These are phyloP conservation scores for Odontocolon sp. DNA, from an alignment of 2,888 invertebrate species.

Conservation along the genomic window DNA sequence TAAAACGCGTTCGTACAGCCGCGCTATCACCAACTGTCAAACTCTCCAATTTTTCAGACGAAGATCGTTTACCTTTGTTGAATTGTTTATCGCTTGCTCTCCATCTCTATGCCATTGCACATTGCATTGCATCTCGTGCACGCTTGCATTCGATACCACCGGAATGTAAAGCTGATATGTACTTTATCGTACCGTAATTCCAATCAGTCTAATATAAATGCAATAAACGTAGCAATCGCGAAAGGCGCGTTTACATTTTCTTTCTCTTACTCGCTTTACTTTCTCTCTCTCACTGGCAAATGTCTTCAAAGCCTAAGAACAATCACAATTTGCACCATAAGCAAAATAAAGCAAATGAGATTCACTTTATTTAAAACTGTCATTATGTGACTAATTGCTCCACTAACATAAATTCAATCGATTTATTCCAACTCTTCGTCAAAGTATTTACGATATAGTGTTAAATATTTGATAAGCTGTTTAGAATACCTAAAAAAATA, in stretches of 20 bases:
- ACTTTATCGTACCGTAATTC: constrained; percentile 73
- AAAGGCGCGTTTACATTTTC: constrained; percentile 11
- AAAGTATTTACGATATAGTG: no score
- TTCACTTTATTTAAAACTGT: no score
- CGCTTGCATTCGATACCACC: constrained; percentile 68
- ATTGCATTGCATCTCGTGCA: constrained; percentile 43
- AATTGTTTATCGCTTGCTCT: constrained; percentile 51
- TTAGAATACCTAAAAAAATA: not conserved
- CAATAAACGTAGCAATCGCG: constrained; percentile 57
- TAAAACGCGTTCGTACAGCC: not conserved
- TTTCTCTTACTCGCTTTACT: constrained; percentile 17
- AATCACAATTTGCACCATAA: no score
- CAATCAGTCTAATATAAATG: constrained; percentile 67
- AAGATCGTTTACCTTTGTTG: constrained; percentile 2
- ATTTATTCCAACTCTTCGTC: no score
- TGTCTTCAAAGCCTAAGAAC: not conserved
- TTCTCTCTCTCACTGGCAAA: not conserved
- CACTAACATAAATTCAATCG: no score
- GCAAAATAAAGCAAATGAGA: no score
- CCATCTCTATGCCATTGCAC: constrained; percentile 56
- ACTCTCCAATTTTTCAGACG: constrained; percentile 4
- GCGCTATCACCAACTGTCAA: no score
- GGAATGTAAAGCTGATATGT: constrained; percentile 70
- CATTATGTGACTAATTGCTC: no score
- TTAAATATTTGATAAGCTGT: no score